Evolutionary conservation across 2,888 invertebrate genomes (phyloP).

Genomic region (Lysandra coridon): DNA sequence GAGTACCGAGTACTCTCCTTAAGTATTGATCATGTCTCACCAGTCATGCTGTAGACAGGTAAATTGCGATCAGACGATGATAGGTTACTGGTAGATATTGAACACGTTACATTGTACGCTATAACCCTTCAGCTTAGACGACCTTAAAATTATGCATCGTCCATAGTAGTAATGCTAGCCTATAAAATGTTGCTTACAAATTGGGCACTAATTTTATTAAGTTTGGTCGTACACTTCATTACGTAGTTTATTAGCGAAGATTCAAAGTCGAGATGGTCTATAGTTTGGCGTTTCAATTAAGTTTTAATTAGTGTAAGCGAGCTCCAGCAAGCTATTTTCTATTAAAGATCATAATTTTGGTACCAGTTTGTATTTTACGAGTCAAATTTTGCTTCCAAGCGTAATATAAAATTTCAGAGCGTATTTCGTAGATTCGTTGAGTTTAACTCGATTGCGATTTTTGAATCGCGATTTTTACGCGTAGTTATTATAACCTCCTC

Average conservation of each 20-base stretch:
- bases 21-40: too few relatives aligned
- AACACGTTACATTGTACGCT: too few relatives aligned
- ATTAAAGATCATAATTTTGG: not conserved
- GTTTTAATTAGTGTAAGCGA: constrained; percentile 19
- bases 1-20: too few relatives aligned
- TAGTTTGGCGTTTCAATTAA: constrained; percentile 17
- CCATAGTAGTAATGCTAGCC: too few relatives aligned
- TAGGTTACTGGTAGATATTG: too few relatives aligned
- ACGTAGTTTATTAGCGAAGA: not conserved
- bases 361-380: constrained; percentile 14
- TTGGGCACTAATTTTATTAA: not conserved
- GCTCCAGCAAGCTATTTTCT: not conserved
- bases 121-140: too few relatives aligned
- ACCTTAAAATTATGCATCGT: too few relatives aligned
- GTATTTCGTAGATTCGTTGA: not conserved
- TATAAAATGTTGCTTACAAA: not conserved
- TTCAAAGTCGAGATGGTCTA: constrained; percentile 3
- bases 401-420: not conserved
- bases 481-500: too few relatives aligned
- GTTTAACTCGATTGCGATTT: not conserved
- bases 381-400: constrained; percentile 38
- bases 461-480: too few relatives aligned
- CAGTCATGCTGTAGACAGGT: too few relatives aligned
- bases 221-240: constrained; percentile 7
- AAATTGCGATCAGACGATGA: too few relatives aligned